phyloP scores from a whole-genome alignment of 1,140 invertebrate species.

The Drosophila suzukii region DNA sequence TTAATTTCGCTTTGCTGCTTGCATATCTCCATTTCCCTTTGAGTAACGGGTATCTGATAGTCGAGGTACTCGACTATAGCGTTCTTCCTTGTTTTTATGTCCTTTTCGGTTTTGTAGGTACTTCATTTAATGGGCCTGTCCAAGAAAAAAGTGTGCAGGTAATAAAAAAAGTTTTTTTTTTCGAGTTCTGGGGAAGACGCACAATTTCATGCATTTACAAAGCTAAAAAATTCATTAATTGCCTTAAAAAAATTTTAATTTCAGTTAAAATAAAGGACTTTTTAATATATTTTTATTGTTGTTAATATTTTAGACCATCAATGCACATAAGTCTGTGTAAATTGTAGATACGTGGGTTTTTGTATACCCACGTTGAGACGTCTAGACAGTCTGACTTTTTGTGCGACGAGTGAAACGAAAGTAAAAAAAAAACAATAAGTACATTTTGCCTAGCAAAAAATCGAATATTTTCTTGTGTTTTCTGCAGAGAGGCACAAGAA shows the following conservation, averaged over 20 bases:
- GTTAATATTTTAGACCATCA: background rate
- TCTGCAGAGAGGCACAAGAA: background rate
- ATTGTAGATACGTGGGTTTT: background rate
- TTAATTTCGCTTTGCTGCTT: too few species aligned
- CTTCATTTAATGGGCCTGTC: constrained; percentile 9
- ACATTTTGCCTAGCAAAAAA: background rate
- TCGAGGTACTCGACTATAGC: too few species aligned
- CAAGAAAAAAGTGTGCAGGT: background rate
- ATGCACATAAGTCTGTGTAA: background rate
- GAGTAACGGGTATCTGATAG: too few species aligned
- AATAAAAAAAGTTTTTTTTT: background rate
- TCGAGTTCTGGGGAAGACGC: background rate
- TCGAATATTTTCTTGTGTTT: constrained; percentile 3
- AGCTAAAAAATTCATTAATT: too few species aligned
- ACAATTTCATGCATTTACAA: too few species aligned
- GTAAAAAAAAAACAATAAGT: background rate
- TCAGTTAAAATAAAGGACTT: background rate
- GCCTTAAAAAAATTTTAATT: too few species aligned
- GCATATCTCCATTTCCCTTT: too few species aligned
- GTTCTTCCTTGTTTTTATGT: too few species aligned
- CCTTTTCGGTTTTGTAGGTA: background rate
- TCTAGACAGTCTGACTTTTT: constrained; percentile 48
- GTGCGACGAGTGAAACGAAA: constrained; percentile 8
- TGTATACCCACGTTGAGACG: background rate
- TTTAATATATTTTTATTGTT: background rate